Evolutionary conservation across 92 coral and sea anemone species (phyloP).

Genomic region (Meandrina meandrites): DNA sequence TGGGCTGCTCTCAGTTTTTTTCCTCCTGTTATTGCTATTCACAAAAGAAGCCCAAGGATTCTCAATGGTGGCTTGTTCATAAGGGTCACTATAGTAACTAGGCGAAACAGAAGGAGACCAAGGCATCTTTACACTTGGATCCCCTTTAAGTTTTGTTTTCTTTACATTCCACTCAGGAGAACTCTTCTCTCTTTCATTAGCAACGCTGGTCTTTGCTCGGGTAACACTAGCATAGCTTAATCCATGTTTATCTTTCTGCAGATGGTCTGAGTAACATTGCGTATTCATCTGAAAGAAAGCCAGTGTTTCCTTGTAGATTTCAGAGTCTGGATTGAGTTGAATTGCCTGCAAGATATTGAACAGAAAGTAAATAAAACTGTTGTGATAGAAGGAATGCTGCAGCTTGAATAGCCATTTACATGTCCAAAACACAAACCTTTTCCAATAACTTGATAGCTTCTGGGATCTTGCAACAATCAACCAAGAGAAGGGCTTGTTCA

Average conservation of each 20-base stretch:
- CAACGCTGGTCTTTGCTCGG: not conserved
- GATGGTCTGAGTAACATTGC: conserved; percentile 1
- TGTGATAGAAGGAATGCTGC: no score
- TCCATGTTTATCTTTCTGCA: conserved; percentile 1
- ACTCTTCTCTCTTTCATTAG: conserved; percentile 6
- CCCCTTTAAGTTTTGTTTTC: not conserved
- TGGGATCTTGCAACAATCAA: conserved; percentile 50
- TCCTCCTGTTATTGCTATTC: conserved; percentile 16
- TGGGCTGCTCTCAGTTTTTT: conserved; percentile 13
- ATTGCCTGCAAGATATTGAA: conserved; percentile 46
- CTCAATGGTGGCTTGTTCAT: conserved; percentile 10
- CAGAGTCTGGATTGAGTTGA: conserved; percentile 27
- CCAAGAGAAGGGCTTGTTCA: conserved; percentile 39
- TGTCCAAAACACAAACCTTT: conserved; percentile 20
- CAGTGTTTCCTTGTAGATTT: conserved; percentile 55
- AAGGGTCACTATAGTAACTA: not conserved
- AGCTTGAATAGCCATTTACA: not conserved
- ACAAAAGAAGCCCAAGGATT: conserved; percentile 35
- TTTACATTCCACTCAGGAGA: conserved; percentile 1
- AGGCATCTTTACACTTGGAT: not conserved
- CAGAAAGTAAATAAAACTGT: not conserved
- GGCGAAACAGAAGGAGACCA: not conserved
- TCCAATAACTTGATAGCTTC: conserved; percentile 48
- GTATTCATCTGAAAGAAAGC: conserved; percentile 17
- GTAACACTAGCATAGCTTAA: conserved; percentile 28